These are phyloP conservation scores for Euphydryas editha DNA, from an alignment of 2,888 invertebrate genomes.

Conservation along the genomic window DNA sequence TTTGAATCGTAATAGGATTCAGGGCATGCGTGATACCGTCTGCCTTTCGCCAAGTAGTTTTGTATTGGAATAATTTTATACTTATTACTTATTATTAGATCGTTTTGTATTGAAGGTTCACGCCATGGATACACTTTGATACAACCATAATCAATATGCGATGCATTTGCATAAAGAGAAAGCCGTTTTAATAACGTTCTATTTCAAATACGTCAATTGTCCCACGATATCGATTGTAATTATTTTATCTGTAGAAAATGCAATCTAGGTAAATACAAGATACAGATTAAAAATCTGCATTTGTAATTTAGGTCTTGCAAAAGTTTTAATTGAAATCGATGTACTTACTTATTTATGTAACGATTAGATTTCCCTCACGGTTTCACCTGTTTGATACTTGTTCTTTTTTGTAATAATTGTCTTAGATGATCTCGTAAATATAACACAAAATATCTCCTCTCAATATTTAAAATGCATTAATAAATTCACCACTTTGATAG, in stretches of 20 bases:
- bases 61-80: conserved; percentile 81
- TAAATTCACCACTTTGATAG: too few species aligned
- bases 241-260: conserved; percentile 19
- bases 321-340: neutral
- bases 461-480: too few species aligned
- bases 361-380: too few species aligned
- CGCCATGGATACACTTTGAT: conserved; percentile 32
- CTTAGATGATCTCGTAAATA: too few species aligned
- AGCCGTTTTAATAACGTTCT: conserved; percentile 14
- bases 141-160: conserved; percentile 36
- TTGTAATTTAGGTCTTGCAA: neutral
- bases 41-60: conserved; percentile 79
- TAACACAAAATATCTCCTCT: too few species aligned
- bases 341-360: too few species aligned
- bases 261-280: neutral
- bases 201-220: neutral
- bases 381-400: too few species aligned
- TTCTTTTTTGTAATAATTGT: too few species aligned
- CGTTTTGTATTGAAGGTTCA: conserved; percentile 56
- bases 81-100: conserved; percentile 78
- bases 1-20: conserved; percentile 67
- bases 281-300: neutral
- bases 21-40: conserved; percentile 74
- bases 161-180: conserved; percentile 43
- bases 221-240: neutral